Base-by-base conservation (phyloP, 1,140 invertebrate species). In the Berghia stephanieae region DNA sequence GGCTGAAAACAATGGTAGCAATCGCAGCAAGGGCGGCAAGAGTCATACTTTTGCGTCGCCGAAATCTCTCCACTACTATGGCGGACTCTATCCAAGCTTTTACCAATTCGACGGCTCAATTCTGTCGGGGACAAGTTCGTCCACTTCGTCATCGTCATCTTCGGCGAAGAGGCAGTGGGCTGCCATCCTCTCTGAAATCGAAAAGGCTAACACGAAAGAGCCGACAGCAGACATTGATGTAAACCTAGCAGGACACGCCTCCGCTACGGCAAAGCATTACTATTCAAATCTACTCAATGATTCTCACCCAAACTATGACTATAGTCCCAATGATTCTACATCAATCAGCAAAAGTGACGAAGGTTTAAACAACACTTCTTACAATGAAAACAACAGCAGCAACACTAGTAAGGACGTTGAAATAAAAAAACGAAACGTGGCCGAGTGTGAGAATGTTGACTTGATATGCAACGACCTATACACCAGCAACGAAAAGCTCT, bases 391-490 rank as follows among this genome's bases (percentile, higher is more conserved):
- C n/a, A n/a, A n/a, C n/a, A n/a, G n/a, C n/a, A n/a, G n/a, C n/a
- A n/a, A n/a, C n/a, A n/a, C n/a, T n/a, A n/a, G n/a, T n/a, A n/a
- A 70, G 43, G 79, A 75, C 63, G 74, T 38, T 66, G 46, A 72
- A 74, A 43, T 67, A 66, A 83, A 78, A 80, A 81, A 77, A 67
- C 71, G 80, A 57, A 86, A 79, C 78, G 87, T 86, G 78, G 81
- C 82, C 21, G 84, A 86, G 75, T 84, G 83, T 82, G 82, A 85
- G 10, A 88, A 88, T 79, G 84, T 89, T 38, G 85, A 88, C 36
- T 76, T 89, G 21, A 89, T 89, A 52, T 88, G 88, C 79, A 89
- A 89, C 79, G 87, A 89, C 77, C 81, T 89, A 27, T 84, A 81
- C 74, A 86, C 81, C 42, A 78, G 63, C 72, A 84, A 81, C n/a